These are phyloP conservation scores for Drosophila subsilvestris DNA, from an alignment of 2,888 invertebrate genomes.

Conservation along the genomic window DNA sequence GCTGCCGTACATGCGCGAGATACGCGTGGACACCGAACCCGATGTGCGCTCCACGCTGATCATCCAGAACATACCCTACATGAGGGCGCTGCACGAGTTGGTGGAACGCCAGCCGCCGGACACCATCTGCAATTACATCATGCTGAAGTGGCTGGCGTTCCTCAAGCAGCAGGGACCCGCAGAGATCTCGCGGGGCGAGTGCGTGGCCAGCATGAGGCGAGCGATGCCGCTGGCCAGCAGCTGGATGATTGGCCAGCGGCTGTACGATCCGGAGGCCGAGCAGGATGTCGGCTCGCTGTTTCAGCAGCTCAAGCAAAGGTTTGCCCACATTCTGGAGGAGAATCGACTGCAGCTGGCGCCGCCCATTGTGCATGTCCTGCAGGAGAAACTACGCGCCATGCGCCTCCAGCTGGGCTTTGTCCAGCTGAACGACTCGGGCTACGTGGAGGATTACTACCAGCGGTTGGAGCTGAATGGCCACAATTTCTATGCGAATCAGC, in stretches of 20 bases:
- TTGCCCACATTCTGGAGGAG: slow-evolving; percentile 65
- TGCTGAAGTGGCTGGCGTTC: slow-evolving; percentile 78
- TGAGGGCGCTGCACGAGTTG: slow-evolving; percentile 72
- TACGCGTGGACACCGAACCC: slow-evolving; percentile 58
- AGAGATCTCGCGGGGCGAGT: slow-evolving; percentile 76
- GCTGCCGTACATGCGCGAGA: slow-evolving; percentile 67
- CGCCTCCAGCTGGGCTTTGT: slow-evolving; percentile 77
- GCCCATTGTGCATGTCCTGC: slow-evolving; percentile 69
- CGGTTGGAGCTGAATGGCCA: slow-evolving; percentile 63
- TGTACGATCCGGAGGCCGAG: slow-evolving; percentile 67
- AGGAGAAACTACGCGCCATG: slow-evolving; percentile 76
- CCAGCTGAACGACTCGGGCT: slow-evolving; percentile 66
- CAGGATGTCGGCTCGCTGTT: slow-evolving; percentile 64
- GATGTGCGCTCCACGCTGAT: slow-evolving; percentile 76
- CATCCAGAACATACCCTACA: slow-evolving; percentile 78
- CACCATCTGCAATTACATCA: slow-evolving; percentile 79
- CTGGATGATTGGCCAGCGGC: slow-evolving; percentile 75
- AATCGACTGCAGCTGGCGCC: slow-evolving; percentile 75
- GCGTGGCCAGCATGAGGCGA: slow-evolving; percentile 75
- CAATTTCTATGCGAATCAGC: slow-evolving; percentile 80
- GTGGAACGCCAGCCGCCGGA: slow-evolving; percentile 62
- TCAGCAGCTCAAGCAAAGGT: slow-evolving; percentile 67
- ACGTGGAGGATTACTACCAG: slow-evolving; percentile 72
- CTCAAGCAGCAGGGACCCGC: slow-evolving; percentile 79
- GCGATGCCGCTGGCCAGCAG: slow-evolving; percentile 82